phyloP scores from a whole-genome alignment of 1,140 invertebrate species.

The Drosophila kikkawai region DNA sequence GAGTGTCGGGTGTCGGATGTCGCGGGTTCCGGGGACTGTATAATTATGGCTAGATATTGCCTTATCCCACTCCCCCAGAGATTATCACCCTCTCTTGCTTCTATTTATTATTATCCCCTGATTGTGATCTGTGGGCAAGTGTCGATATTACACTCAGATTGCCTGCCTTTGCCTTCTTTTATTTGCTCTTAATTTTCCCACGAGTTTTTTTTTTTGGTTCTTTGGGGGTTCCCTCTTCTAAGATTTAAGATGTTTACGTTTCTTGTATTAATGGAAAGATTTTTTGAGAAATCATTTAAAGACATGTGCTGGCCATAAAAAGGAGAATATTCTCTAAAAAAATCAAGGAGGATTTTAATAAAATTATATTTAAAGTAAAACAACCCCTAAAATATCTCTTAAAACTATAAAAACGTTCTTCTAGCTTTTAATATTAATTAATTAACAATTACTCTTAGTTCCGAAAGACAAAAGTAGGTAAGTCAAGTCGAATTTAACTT shows the following conservation, averaged over 20 bases:
- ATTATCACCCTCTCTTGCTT: background rate
- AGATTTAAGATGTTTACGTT: conserved; percentile 13
- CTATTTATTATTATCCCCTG: conserved; percentile 3
- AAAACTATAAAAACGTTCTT: background rate
- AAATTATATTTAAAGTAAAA: background rate
- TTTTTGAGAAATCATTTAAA: conserved; percentile 11
- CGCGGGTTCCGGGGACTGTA: background rate
- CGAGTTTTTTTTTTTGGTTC: conserved; percentile 1
- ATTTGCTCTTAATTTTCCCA: conserved; percentile 23
- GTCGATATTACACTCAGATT: conserved; percentile 31
- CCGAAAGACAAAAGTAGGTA: background rate
- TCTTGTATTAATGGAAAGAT: conserved; percentile 8
- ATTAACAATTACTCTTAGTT: background rate
- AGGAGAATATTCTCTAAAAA: background rate
- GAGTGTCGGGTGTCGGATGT: background rate
- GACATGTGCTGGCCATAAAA: background rate
- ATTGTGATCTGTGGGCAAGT: conserved; percentile 29
- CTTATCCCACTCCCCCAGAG: background rate
- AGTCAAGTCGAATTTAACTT: background rate
- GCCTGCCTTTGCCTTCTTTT: background rate
- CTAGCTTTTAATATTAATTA: background rate
- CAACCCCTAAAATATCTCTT: background rate
- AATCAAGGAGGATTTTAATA: background rate
- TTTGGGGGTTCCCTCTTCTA: background rate
- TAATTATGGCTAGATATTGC: conserved; percentile 11